These are phyloP conservation scores for Drosophila ustulata DNA, from an alignment of 2,888 invertebrate genomes.

Conservation along the genomic window DNA sequence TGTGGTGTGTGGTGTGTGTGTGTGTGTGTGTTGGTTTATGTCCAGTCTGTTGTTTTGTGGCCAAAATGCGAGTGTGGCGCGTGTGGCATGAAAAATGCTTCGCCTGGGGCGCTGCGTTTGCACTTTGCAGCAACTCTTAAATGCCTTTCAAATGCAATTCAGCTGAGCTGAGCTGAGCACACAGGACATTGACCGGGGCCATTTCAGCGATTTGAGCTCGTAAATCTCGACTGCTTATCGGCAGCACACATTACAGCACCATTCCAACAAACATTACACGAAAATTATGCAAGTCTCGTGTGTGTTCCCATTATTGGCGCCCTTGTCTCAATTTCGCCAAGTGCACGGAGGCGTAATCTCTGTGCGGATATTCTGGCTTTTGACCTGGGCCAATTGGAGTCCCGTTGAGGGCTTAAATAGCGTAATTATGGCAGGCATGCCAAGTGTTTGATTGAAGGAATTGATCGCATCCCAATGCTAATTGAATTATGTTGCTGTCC, in stretches of 20 bases:
- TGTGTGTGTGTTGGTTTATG: conserved; percentile 48
- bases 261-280: conserved; percentile 1
- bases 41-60: conserved; percentile 74
- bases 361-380: not conserved
- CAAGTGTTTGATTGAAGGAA: conserved; percentile 63
- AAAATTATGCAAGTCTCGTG: conserved; percentile 25
- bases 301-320: not conserved
- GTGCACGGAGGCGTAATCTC: not conserved
- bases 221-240: conserved; percentile 52
- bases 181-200: conserved; percentile 34
- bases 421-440: conserved; percentile 54
- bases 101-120: conserved; percentile 65
- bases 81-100: conserved; percentile 62
- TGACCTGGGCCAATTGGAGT: not conserved
- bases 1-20: not conserved
- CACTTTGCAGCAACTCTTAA: conserved; percentile 66
- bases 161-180: not conserved
- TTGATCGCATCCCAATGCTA: conserved; percentile 61
- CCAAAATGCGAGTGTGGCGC: conserved; percentile 52
- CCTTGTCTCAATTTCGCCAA: conserved; percentile 3
- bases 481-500: conserved; percentile 60
- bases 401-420: conserved; percentile 16
- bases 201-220: conserved; percentile 16
- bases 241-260: conserved; percentile 1
- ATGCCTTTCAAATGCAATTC: conserved; percentile 54